Evolutionary conservation across 92 coral and sea anemone genomes (phyloP), one percentile per base, ranked within the genome.

Genomic region (Porites lobata): DNA sequence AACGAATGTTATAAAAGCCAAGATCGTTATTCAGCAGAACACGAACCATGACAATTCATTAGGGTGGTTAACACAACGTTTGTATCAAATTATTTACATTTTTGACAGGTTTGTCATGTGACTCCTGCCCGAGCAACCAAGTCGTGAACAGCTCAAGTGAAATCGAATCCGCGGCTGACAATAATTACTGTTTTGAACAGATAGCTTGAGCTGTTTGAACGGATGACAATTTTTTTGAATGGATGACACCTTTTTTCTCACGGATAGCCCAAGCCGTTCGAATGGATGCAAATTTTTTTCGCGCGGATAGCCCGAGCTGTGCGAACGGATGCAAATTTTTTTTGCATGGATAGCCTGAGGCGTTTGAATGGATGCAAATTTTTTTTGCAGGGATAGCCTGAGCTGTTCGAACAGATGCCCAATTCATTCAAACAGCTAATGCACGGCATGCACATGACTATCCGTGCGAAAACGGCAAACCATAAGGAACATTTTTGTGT

Each of bases 1-100:
- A 72, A 72, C 77, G 47, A 72, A 72, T 72, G 77, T 72, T 38
- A 72, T 72, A 51, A 72, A 72, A 72, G 77, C 77, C 77, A 8
- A 32, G 77, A 29, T 72, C 52, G 21, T 51, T 72, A 72, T 72
- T 72, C 77, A 72, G 77, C 77, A 72, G 77, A 72, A 72, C 77
- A 72, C 21, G 77, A 24, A 72, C 58, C 58, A 52, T 38, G 77
- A 72, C 77, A 72, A 72, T 72, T 72, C 77, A 72, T 53, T 38
- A 72, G 58, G 58, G 1, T 72, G 77, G 77, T 72, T 51, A 72
- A 72, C 58, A 29, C 54, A 50, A 72, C 77, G 21, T 29, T 72
- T 72, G 77, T 72, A 72, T 72, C 56, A 24, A 71, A 71, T 71
- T 26, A 71, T 71, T 71, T 24, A 71, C 52, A 71, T 71, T 71